Base-by-base conservation (phyloP, 2,113 vertebrate species). In the Vireo altiloquus region DNA sequence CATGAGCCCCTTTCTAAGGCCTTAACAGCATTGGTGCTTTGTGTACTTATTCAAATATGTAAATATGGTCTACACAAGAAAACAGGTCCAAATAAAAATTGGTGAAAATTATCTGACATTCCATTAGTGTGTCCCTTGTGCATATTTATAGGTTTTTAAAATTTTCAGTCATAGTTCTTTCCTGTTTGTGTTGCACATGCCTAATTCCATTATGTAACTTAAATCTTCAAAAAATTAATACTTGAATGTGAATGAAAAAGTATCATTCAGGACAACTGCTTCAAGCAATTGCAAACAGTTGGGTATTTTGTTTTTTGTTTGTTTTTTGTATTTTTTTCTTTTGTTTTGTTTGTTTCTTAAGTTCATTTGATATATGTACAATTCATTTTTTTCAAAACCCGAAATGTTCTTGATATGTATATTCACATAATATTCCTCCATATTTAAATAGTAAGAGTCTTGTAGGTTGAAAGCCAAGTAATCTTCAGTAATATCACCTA, bases 1-100 rank as follows among this genome's bases (percentile, higher is more conserved):
- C 98, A 98, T 97, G 97, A 98, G 97, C 96, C 97, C 97, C 97
- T 97, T 68, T 95, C 97, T 97, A 98, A 98, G 98, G 98, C 98
- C 98, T 98, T 98, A 98, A 99, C 98, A 99, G 98, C 99, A 98
- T 97, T 98, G 99, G 99, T 99, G 98, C 98, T 99, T 99, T 98
- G 98, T 99, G 98, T 99, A 99, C 98, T 98, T 98, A 98, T 98
- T 98, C 99, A 99, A 98, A 99, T 98, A 98, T 98, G 98, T 99
- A 99, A 99, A 99, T 99, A 99, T 98, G 98, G 98, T 99, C 98
- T 99, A 99, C 99, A 99, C 98, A 99, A 99, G 98, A 99, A 99
- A 99, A 99, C 97, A 96, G 98, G 98, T 99, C 98, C 98, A 98
- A 98, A 99, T 98, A 98, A 99, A 99, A 99, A 98, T 90, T 96